Conservation (phyloP, 2,113 vertebrate genomes). For the Apodemus sylvaticus region DNA sequence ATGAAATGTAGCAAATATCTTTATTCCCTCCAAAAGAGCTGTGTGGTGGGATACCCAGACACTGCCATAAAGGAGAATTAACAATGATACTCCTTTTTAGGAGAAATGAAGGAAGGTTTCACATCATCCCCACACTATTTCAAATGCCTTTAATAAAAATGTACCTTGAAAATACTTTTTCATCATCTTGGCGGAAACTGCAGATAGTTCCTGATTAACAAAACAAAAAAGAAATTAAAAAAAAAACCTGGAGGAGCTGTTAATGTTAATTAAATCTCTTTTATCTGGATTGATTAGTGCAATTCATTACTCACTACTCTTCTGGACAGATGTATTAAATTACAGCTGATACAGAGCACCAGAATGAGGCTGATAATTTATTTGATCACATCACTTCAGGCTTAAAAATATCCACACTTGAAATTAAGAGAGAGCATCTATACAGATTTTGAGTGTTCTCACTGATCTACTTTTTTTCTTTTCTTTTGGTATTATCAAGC, state of each 20-base stretch:
- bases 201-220: constrained; percentile 62
- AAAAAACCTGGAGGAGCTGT: constrained; percentile 51
- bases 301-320: constrained; percentile 70
- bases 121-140: neutral
- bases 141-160: constrained; percentile 59
- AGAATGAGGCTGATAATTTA: constrained; percentile 55
- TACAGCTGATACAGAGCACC: constrained; percentile 59
- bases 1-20: neutral
- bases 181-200: constrained; percentile 51
- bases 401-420: constrained; percentile 66
- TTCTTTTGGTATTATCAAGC: neutral
- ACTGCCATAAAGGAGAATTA: neutral
- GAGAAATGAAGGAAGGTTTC: neutral
- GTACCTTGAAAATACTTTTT: constrained; percentile 47
- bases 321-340: constrained; percentile 74
- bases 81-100: neutral
- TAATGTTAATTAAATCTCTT: constrained; percentile 74
- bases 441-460: constrained; percentile 55
- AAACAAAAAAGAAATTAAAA: constrained; percentile 45
- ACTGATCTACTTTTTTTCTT: neutral
- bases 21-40: neutral
- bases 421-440: constrained; percentile 57
- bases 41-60: neutral
- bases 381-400: constrained; percentile 69
- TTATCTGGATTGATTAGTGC: constrained; percentile 71